Conservation (phyloP, 2,888 invertebrate genomes). For the Leptinotarsa haldemani region DNA sequence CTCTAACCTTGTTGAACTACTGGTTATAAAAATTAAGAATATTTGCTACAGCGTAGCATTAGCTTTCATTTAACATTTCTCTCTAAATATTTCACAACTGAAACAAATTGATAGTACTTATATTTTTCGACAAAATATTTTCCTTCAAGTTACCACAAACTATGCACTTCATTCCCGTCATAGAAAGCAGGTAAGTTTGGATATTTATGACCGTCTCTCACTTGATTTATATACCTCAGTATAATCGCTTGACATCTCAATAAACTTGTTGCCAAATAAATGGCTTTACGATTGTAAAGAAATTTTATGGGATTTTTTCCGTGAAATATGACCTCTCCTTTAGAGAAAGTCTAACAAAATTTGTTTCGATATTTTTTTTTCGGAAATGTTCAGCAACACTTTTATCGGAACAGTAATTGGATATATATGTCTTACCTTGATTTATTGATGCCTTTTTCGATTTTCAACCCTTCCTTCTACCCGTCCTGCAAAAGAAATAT, state of each 20-base stretch:
- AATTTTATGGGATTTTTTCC: conserved; percentile 27
- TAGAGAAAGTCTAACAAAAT: neutral
- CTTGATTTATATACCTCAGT: conserved; percentile 35
- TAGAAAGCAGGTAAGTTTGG: conserved; percentile 29
- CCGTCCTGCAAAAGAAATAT: too few species aligned
- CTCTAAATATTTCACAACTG: neutral
- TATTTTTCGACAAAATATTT: neutral
- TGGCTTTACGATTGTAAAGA: conserved; percentile 33
- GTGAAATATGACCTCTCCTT: neutral
- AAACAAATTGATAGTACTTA: neutral
- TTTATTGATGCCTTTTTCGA: neutral
- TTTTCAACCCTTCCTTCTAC: neutral
- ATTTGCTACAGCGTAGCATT: neutral
- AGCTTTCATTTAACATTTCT: neutral
- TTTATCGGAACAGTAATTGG: conserved; percentile 10
- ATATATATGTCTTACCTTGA: neutral
- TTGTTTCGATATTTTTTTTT: conserved; percentile 18
- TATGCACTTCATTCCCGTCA: neutral
- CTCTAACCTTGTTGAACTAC: too few species aligned
- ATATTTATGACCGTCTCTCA: conserved; percentile 32
- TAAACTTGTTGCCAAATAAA: conserved; percentile 39
- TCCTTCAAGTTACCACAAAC: neutral
- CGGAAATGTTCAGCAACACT: conserved; percentile 4
- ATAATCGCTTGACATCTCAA: conserved; percentile 43
- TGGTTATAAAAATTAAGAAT: neutral